A percentile compares a stretch with the other conserved stretches of the same genome.
These are phyloP conservation scores for Fragum whitleyi DNA, from an alignment of 2,888 invertebrate species.

Conservation along the genomic window DNA sequence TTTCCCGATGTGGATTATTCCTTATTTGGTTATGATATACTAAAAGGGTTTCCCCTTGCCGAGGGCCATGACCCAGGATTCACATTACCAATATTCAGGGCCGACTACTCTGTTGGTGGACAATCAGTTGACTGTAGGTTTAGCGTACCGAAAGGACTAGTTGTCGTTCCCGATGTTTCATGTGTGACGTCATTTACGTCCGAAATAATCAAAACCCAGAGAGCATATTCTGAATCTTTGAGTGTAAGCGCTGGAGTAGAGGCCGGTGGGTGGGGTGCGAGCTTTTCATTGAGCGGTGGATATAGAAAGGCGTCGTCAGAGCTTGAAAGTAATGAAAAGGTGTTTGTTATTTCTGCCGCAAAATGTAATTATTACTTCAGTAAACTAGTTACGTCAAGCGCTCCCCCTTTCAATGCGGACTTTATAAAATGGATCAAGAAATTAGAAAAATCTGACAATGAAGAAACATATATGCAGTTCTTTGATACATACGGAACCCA, in stretches of 20 bases:
- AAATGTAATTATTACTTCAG: constrained; percentile 53
- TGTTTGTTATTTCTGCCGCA: constrained; percentile 45
- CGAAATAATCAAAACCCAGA: constrained; percentile 30
- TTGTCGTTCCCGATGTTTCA: constrained; percentile 46
- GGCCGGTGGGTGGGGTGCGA: constrained; percentile 33
- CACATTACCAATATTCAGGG: constrained; percentile 52
- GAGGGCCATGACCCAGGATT: constrained; percentile 58
- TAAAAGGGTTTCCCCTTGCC: constrained; percentile 48
- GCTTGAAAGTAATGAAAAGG: constrained; percentile 32
- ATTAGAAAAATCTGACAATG: constrained; percentile 15
- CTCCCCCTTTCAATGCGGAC: constrained; percentile 31
- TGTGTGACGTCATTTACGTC: constrained; percentile 53
- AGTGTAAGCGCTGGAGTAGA: constrained; percentile 26
- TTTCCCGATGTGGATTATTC: constrained; percentile 60
- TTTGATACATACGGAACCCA: constrained; percentile 53
- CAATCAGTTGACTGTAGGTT: constrained; percentile 52
- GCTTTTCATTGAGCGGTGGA: constrained; percentile 44
- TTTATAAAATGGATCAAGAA: constrained; percentile 43
- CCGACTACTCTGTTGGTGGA: constrained; percentile 32
- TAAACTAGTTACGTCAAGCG: constrained; percentile 19
- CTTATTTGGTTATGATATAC: constrained; percentile 48
- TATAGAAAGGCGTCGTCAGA: constrained; percentile 37
- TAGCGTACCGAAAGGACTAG: constrained; percentile 41
- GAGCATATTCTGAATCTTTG: constrained; percentile 34
- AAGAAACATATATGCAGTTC: constrained; percentile 30